Evolutionary conservation across 2,113 vertebrate genomes (phyloP).

Genomic region (Callipepla californica): DNA sequence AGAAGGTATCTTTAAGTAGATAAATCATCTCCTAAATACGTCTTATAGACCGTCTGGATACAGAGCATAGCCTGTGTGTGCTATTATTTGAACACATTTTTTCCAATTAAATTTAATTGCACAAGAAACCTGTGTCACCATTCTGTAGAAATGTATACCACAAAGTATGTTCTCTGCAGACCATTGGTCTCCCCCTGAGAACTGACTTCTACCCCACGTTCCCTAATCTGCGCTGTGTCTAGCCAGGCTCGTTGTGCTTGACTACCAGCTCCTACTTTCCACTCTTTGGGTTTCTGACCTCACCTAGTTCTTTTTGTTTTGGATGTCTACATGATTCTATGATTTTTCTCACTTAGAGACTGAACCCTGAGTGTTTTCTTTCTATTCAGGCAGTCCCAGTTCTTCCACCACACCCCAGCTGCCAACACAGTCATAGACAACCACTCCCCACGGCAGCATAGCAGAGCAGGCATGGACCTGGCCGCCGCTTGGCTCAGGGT

Average conservation of each 20-base stretch:
- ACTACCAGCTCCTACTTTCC: not conserved
- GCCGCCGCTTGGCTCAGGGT: not conserved
- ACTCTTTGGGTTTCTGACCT: not conserved
- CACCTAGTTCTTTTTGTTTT: not conserved
- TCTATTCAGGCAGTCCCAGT: not conserved
- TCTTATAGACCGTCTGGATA: not conserved
- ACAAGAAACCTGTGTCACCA: not conserved
- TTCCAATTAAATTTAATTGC: not conserved
- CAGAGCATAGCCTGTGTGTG: not conserved
- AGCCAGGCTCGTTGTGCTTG: not conserved
- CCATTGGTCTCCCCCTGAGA: not conserved
- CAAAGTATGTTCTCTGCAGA: not conserved
- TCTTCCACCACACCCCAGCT: not conserved
- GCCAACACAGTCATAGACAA: not conserved
- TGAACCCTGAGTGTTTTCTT: not conserved
- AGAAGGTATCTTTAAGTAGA: not conserved
- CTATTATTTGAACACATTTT: not conserved
- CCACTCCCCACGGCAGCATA: not conserved
- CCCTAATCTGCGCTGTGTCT: not conserved
- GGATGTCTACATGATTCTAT: not conserved
- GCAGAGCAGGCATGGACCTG: not conserved
- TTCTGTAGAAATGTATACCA: not conserved
- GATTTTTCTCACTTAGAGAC: not conserved
- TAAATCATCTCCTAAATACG: not conserved
- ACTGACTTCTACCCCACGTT: not conserved